Percentiles rank a stretch among this genome's conserved stretches.
phyloP scores from a whole-genome alignment of 2,113 vertebrate species.

The Origma solitaria region DNA sequence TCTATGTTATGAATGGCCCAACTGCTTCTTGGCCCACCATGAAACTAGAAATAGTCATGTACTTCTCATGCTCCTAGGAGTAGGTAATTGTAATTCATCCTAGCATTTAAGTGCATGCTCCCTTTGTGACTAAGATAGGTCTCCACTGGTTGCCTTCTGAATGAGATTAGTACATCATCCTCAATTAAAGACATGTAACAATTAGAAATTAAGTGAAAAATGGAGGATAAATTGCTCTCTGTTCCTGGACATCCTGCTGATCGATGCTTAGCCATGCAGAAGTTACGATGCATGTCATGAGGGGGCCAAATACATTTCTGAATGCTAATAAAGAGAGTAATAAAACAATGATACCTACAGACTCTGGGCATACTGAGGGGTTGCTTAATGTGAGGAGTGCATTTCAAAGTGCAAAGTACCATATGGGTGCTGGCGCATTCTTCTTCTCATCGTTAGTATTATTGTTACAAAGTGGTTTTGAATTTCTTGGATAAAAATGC shows the following conservation, averaged over 20 bases:
- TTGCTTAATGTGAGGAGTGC: not conserved
- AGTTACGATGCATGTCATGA: not conserved
- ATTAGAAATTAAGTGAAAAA: not conserved
- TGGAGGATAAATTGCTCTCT: not conserved
- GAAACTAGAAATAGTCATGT: not conserved
- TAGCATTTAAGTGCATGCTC: not conserved
- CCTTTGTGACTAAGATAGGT: not conserved
- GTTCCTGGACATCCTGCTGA: not conserved
- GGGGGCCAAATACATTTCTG: not conserved
- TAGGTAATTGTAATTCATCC: not conserved
- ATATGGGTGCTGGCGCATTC: not conserved
- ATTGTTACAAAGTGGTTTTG: not conserved
- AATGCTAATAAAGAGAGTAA: not conserved
- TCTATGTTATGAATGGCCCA: not conserved
- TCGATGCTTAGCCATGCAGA: not conserved
- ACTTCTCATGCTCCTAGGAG: not conserved
- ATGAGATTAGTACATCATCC: not conserved
- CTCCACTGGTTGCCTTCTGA: not conserved
- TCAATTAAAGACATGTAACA: not conserved
- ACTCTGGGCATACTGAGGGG: not conserved
- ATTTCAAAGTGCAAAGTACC: not conserved
- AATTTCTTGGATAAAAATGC: slow-evolving; percentile 26
- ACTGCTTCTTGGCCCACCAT: not conserved
- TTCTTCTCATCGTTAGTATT: not conserved
- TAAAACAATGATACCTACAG: not conserved